Evolutionary conservation across 2,797 vertebrate species (phyloP).

Genomic region (Helarctos malayanus): DNA sequence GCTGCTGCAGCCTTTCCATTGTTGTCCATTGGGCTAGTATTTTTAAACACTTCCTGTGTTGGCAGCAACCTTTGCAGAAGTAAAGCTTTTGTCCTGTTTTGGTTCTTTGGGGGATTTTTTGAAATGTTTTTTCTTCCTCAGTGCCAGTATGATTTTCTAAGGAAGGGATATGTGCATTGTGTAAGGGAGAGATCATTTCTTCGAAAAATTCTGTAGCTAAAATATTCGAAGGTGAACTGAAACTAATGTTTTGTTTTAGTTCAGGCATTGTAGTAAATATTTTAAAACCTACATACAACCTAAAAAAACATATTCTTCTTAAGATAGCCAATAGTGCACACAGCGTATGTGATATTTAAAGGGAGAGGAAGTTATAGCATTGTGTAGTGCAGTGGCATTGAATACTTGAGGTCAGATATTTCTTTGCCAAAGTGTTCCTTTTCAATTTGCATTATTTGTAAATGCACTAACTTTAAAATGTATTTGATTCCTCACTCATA

Average conservation of each 20-base stretch:
- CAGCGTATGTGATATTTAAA: not conserved
- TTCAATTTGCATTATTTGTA: constrained; percentile 44
- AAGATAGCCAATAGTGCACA: not conserved
- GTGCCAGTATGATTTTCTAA: constrained; percentile 35
- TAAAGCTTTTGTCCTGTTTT: constrained; percentile 84
- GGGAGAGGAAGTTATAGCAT: not conserved
- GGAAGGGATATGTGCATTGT: constrained; percentile 3
- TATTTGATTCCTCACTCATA: not conserved
- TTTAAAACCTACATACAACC: not conserved
- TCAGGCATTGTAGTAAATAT: not conserved
- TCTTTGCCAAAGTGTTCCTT: constrained; percentile 25
- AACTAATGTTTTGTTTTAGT: constrained; percentile 17
- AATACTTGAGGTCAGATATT: constrained; percentile 15
- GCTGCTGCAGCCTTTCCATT: constrained; percentile 65
- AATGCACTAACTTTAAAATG: constrained; percentile 41
- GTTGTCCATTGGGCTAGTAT: constrained; percentile 82
- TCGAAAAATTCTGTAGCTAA: constrained; percentile 15
- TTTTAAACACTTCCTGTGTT: constrained; percentile 87
- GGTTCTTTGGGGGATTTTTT: constrained; percentile 76
- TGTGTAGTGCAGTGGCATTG: not conserved
- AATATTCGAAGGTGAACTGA: constrained; percentile 11
- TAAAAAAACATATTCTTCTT: not conserved
- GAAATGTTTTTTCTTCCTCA: constrained; percentile 31
- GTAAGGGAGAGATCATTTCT: constrained; percentile 23
- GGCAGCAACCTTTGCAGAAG: constrained; percentile 84